phyloP scores from a whole-genome alignment of 2,797 vertebrate species.

The Rhinella marina region DNA sequence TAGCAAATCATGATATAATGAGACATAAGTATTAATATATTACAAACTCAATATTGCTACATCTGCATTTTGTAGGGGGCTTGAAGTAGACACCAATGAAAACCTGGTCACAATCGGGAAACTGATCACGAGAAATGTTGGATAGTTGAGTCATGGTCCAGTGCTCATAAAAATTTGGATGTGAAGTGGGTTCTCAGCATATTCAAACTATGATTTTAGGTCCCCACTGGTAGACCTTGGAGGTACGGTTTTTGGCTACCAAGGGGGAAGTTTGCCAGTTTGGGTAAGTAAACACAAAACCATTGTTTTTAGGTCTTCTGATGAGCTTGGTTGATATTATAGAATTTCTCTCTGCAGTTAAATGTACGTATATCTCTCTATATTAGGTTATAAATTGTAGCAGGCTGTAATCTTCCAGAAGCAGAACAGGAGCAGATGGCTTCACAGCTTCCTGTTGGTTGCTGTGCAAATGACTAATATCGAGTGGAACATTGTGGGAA shows the following conservation, averaged over 20 bases:
- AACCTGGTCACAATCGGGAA: neutral
- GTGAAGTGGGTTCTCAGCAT: too few species aligned
- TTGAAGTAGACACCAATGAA: neutral
- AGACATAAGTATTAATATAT: too few species aligned
- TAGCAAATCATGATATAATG: too few species aligned
- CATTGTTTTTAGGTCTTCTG: neutral
- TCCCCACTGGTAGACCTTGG: too few species aligned
- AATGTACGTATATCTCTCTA: neutral
- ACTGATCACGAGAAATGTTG: too few species aligned
- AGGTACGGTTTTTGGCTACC: neutral
- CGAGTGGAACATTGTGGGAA: neutral
- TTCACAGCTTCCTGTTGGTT: conserved; percentile 26
- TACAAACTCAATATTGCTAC: too few species aligned
- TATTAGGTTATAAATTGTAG: neutral
- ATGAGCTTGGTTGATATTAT: neutral
- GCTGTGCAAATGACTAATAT: neutral
- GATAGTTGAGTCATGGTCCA: too few species aligned
- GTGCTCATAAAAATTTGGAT: too few species aligned
- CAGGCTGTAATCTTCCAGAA: neutral
- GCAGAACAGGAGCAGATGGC: conserved; percentile 9
- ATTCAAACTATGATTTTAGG: too few species aligned
- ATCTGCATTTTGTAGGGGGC: neutral
- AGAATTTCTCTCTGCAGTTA: neutral
- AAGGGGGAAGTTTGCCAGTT: neutral
- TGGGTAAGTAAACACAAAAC: neutral